Base-by-base conservation (phyloP, 2,797 vertebrate genomes). In the Xiphophorus birchmanni region DNA sequence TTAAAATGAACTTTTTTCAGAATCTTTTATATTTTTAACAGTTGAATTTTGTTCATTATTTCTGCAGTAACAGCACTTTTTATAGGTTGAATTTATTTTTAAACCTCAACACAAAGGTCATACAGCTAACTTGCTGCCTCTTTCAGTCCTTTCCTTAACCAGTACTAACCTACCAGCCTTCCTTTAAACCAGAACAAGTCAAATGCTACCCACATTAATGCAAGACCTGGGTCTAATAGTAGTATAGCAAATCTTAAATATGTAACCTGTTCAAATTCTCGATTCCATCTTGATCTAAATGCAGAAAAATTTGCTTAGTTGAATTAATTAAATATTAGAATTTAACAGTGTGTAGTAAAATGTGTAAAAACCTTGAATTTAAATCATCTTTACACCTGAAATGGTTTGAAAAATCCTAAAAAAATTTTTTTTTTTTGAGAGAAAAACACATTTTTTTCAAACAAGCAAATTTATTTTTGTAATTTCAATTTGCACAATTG, bases 141-240 rank as follows among this genome's bases (percentile, higher is more conserved):
- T 82, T 86, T 81, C 84, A 0, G 37, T 81, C 76, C 88, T 44
- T 79, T 84, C 79, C 88, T 86, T 89, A 91, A 91, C 89, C 83
- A 85, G 71, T 84, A 93, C 94, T 94, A 94, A 95, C 91, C 81
- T 29, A 18, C 50, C 74, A 85, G 83, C 74, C 50, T 86, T 84
- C 81, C 67, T 84, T 42, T 79, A 88, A 82, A 75, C 74, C 79
- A 83, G 77, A n/a, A 69, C 74, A 37, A 74, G 50, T 82, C 60
- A 67, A 63, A 56, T 75, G 12, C 7, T 77, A 60, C 80, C 77
- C 78, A 75, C 58, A 74, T 5, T 63, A 5, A 74, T 75, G 17
- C 73, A 86, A 91, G 88, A 88, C 90, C 88, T 93, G 90, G 87
- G 89, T 91, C 89, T 71, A 73, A 84, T 67, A 67, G 26, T 0